These are phyloP conservation scores for Laterallus jamaicensis DNA, from an alignment of 2,113 vertebrate species.

Conservation along the genomic window DNA sequence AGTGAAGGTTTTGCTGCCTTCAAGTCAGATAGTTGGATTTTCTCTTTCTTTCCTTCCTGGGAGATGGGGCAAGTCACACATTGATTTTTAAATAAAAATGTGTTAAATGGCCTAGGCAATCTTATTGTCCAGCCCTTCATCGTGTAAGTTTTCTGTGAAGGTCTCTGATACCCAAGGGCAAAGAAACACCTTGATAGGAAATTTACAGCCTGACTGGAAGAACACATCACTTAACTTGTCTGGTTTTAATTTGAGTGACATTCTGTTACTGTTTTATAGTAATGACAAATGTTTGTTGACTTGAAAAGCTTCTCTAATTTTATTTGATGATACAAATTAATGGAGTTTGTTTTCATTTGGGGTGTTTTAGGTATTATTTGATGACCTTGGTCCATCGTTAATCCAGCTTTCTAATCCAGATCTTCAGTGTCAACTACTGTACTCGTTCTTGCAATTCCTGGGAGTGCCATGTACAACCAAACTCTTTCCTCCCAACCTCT, in stretches of 20 bases:
- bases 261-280: neutral
- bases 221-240: neutral
- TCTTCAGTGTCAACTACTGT: slow-evolving; percentile 79
- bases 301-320: neutral
- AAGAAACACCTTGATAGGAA: neutral
- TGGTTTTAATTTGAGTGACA: neutral
- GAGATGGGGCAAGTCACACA: neutral
- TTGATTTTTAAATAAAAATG: neutral
- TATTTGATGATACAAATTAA: neutral
- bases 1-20: neutral
- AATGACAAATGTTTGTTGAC: neutral
- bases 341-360: neutral
- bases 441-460: slow-evolving; percentile 88
- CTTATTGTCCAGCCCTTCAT: neutral
- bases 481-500: slow-evolving; percentile 71
- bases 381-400: slow-evolving; percentile 90
- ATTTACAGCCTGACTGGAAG: neutral
- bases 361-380: slow-evolving; percentile 87
- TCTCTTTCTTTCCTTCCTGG: neutral
- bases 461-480: slow-evolving; percentile 80
- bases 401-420: slow-evolving; percentile 79
- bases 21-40: neutral
- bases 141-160: neutral
- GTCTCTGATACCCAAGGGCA: neutral
- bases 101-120: neutral